phyloP scores from a whole-genome alignment of 2,797 vertebrate genomes.

The Halcyon badia region DNA sequence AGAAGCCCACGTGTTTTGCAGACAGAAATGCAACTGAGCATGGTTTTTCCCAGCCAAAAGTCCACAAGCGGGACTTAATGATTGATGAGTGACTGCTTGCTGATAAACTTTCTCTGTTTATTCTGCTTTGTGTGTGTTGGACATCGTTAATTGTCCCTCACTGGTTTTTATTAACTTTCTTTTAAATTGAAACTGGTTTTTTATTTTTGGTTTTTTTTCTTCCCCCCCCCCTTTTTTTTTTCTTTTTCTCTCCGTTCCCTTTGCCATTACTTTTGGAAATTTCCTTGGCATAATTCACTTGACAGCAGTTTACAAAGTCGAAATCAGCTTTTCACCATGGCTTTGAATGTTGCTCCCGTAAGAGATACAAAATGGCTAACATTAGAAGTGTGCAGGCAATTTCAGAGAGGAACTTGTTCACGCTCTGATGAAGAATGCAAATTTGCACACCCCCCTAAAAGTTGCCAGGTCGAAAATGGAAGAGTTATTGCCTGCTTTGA shows the following conservation, averaged over 20 bases:
- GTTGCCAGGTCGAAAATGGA: constrained; percentile 99
- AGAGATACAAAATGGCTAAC: constrained; percentile 99
- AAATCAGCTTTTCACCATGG: constrained; percentile 84
- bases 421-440: constrained; percentile 99
- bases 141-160: constrained; percentile 35
- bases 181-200: constrained; percentile 55
- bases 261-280: constrained; percentile 43
- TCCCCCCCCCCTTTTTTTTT: not conserved
- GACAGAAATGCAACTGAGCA: constrained; percentile 80
- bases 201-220: not conserved
- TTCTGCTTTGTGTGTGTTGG: constrained; percentile 74
- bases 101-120: constrained; percentile 73
- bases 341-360: constrained; percentile 92
- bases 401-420: constrained; percentile 98
- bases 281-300: constrained; percentile 34
- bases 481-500: constrained; percentile 99
- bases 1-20: constrained; percentile 60
- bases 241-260: not conserved
- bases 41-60: constrained; percentile 79
- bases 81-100: constrained; percentile 83
- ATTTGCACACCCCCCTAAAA: constrained; percentile 99
- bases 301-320: constrained; percentile 18
- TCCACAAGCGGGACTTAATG: constrained; percentile 81
- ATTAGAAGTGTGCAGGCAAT: constrained; percentile 98
- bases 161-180: constrained; percentile 22